Base-by-base conservation (phyloP, 2,888 invertebrate species). In the Pyrocoelia pectoralis region DNA sequence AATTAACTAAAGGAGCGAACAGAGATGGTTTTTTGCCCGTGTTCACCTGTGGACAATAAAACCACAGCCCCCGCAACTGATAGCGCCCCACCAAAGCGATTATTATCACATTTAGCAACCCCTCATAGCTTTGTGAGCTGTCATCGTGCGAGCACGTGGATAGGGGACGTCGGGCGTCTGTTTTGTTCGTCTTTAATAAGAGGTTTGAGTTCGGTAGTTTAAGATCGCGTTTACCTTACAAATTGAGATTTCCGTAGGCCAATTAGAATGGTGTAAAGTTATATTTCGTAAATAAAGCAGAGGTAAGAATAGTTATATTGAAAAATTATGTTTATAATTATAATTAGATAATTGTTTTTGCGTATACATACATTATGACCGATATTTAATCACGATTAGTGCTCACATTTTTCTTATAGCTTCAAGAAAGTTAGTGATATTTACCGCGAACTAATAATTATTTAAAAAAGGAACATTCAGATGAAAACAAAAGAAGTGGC, bases 91-190 rank as follows among this genome's bases (percentile, higher is more conserved):
- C 57, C 63, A 48, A 61, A 56, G 67, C 73, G 78, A 79, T 80
- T 79, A 79, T 79, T 78, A 78, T 79, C 79, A 73, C 78, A 79
- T 79, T 79, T 78, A 75, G 74, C 76, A 73, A 72, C 77, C 76
- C 77, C 76, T 71, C 77, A 79, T 77, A 78, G 73, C 73, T 74
- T 73, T 70, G 68, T 73, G 70, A 72, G 72, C 74, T 77, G 78
- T 77, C 78, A 77, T 68, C 73, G 76, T 73, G 75, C 69, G 67
- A 77, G 73, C 79, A 79, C 78, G 78, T 79, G 79, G 78, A 68
- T 70, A n/a, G 49, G 52, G 58, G 55, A 62, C 56, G 62, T 43
- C 64, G 60, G 56, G 57, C 66, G 56, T 59, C 62, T 62, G 65
- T 61, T 61, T 60, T 54, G 61, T 59, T 62, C 60, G 60, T 56